Evolutionary conservation across 2,797 vertebrate genomes (phyloP).

Genomic region (Danio jaintianensis): DNA sequence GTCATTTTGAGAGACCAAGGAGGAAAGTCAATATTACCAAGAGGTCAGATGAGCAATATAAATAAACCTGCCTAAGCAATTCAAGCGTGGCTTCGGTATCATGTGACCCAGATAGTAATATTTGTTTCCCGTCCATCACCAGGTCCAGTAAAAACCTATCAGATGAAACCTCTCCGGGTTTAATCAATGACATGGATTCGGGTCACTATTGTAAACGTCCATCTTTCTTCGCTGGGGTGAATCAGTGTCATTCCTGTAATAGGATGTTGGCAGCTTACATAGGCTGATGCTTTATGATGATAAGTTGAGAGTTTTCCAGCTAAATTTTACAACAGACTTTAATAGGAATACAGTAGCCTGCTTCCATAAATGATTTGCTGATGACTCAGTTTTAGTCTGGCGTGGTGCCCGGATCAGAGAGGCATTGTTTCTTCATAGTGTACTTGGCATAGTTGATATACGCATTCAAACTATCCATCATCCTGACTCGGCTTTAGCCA

Average conservation of each 20-base stretch:
- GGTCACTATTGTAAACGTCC: slow-evolving; percentile 53
- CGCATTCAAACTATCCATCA: slow-evolving; percentile 31
- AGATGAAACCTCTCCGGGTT: slow-evolving; percentile 37
- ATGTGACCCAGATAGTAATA: slow-evolving; percentile 33
- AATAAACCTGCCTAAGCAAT: slow-evolving; percentile 41
- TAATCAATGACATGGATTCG: slow-evolving; percentile 52
- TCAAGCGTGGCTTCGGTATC: slow-evolving; percentile 34
- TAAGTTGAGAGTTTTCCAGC: slow-evolving; percentile 33
- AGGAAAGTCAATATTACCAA: slow-evolving; percentile 34
- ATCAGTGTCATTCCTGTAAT: slow-evolving; percentile 46
- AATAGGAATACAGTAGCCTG: slow-evolving; percentile 40
- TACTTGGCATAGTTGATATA: slow-evolving; percentile 37
- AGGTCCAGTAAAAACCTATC: slow-evolving; percentile 30
- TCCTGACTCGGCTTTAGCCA: slow-evolving; percentile 9
- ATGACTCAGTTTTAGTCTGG: slow-evolving; percentile 48
- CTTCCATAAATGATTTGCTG: slow-evolving; percentile 45
- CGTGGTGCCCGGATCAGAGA: slow-evolving; percentile 22
- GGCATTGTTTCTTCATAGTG: slow-evolving; percentile 39
- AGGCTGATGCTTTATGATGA: slow-evolving; percentile 46
- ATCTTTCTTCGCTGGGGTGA: slow-evolving; percentile 37
- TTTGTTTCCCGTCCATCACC: slow-evolving; percentile 45
- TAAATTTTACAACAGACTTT: slow-evolving; percentile 41
- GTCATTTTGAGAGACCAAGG: slow-evolving; percentile 36
- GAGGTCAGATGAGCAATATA: slow-evolving; percentile 44
- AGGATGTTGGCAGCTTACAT: slow-evolving; percentile 52